These are phyloP conservation scores for Orgyia antiqua DNA, from an alignment of 2,888 invertebrate species.

Conservation along the genomic window DNA sequence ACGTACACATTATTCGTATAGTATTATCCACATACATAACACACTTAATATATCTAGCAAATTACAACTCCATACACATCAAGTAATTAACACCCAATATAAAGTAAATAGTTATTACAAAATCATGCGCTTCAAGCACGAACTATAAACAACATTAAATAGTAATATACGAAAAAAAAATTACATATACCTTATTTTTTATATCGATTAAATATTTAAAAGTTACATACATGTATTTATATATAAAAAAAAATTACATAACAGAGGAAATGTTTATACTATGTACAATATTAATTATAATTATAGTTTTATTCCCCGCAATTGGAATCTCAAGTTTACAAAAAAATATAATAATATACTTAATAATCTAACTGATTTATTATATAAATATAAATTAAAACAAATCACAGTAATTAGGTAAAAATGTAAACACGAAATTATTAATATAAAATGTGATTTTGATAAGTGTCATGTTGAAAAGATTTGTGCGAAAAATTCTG, in stretches of 20 bases:
- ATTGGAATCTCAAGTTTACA: constrained; percentile 50
- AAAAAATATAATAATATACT: constrained; percentile 28
- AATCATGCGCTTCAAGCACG: constrained; percentile 72
- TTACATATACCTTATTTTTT: constrained; percentile 24
- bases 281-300: constrained; percentile 28
- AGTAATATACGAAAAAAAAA: constrained; percentile 30
- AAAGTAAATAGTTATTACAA: constrained; percentile 58
- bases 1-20: constrained; percentile 23
- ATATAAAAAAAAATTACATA: constrained; percentile 40
- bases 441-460: neutral
- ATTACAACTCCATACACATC: constrained; percentile 61
- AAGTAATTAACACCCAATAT: constrained; percentile 53
- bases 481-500: constrained; percentile 16
- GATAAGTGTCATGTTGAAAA: constrained; percentile 49
- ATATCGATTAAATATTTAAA: constrained; percentile 25
- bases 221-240: constrained; percentile 37
- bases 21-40: constrained; percentile 33
- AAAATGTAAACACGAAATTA: constrained; percentile 28
- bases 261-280: constrained; percentile 30
- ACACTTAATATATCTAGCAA: too few relatives aligned
- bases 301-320: constrained; percentile 29
- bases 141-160: constrained; percentile 52
- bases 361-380: constrained; percentile 38
- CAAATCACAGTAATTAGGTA: constrained; percentile 73
- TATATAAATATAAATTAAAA: constrained; percentile 47